Evolutionary conservation across 2,797 vertebrate species (phyloP).

Genomic region (Argya squamiceps): DNA sequence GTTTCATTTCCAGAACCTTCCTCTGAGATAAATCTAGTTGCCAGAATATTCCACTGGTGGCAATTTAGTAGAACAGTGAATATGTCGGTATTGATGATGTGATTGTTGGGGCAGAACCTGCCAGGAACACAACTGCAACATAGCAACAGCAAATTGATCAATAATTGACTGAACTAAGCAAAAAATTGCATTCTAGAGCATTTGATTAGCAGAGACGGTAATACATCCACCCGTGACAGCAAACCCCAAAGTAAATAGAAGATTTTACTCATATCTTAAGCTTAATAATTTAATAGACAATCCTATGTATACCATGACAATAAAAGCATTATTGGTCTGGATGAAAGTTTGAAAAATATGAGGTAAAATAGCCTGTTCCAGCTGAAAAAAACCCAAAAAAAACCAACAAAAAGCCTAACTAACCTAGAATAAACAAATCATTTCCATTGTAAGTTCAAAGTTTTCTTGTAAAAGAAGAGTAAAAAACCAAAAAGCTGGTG

Average conservation of each 20-base stretch:
- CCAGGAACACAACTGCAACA: not conserved
- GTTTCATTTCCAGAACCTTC: not conserved
- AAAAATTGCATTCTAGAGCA: not conserved
- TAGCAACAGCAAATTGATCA: not conserved
- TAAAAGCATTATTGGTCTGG: not conserved
- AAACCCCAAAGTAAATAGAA: not conserved
- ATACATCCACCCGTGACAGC: not conserved
- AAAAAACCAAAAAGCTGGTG: not conserved
- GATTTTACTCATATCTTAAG: not conserved
- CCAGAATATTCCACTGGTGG: not conserved
- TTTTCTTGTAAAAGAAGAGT: not conserved
- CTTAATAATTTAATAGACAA: not conserved
- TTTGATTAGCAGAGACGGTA: not conserved
- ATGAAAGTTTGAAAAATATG: not conserved
- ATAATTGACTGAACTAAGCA: not conserved
- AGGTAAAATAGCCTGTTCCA: not conserved
- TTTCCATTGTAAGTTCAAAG: not conserved
- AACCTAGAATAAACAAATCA: not conserved
- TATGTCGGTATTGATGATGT: not conserved
- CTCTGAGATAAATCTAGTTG: not conserved
- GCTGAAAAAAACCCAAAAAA: not conserved
- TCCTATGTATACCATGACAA: not conserved
- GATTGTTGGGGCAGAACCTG: not conserved
- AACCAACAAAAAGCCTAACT: not conserved
- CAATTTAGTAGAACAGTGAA: not conserved